Conservation (phyloP, 2,113 vertebrate species). For the Pollimyrus isidori region DNA sequence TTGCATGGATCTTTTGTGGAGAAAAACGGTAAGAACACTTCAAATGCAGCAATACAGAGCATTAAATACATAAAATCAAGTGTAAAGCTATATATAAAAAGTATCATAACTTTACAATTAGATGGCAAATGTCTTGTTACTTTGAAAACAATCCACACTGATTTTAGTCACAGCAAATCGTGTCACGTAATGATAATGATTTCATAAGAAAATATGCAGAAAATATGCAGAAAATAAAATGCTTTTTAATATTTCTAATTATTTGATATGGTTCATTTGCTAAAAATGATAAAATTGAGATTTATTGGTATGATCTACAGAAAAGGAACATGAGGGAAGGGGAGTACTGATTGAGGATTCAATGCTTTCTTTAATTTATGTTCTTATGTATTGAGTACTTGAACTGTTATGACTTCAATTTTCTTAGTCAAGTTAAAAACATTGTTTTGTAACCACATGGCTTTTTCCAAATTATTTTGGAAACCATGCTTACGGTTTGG, state of each 20-base stretch:
- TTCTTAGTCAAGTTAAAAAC: neutral
- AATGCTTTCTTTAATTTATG: neutral
- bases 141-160: neutral
- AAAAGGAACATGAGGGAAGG: neutral
- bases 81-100: neutral
- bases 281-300: neutral
- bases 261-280: neutral
- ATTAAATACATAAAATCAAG: neutral
- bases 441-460: neutral
- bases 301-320: neutral
- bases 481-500: neutral
- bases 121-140: neutral
- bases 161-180: neutral
- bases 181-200: neutral
- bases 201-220: neutral
- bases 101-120: neutral
- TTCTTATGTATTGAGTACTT: neutral
- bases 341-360: neutral
- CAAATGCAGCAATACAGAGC: neutral
- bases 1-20: slow-evolving; percentile 63
- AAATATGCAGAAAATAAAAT: neutral
- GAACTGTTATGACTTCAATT: neutral
- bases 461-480: neutral
- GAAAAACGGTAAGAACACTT: neutral
- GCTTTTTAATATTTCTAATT: neutral